Evolutionary conservation across 2,888 invertebrate species (phyloP).

Genomic region (Charanyca ferruginea): DNA sequence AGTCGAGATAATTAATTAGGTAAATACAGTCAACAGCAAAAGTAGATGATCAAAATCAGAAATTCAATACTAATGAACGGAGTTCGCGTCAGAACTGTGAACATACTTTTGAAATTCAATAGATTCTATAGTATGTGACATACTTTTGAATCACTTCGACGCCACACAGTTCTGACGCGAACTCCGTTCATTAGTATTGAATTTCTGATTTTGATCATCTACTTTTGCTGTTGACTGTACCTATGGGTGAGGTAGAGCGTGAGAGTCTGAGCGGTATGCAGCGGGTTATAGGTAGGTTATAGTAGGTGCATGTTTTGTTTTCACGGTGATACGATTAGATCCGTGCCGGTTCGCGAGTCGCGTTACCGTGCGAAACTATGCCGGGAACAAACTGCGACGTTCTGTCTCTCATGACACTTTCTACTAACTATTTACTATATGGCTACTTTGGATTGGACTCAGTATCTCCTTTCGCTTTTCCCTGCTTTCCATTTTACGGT

Average conservation of each 20-base stretch:
- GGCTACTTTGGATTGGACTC: constrained; percentile 44
- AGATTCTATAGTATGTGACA: too few relatives aligned
- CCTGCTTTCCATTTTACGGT: constrained; percentile 33
- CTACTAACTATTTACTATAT: constrained; percentile 37
- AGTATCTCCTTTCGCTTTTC: constrained; percentile 57
- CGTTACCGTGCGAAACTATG: constrained; percentile 87
- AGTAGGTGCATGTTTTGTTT: constrained; percentile 62
- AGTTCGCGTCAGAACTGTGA: too few relatives aligned
- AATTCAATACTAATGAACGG: too few relatives aligned
- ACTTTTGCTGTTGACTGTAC: too few relatives aligned
- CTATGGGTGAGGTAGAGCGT: constrained; percentile 72
- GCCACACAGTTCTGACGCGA: too few relatives aligned
- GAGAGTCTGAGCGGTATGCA: constrained; percentile 67
- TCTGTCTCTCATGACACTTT: constrained; percentile 58
- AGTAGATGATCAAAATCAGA: too few relatives aligned
- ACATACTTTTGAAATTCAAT: too few relatives aligned
- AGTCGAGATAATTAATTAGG: constrained; percentile 55
- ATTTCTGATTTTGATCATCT: too few relatives aligned
- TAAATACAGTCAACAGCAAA: too few relatives aligned
- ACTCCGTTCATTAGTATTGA: too few relatives aligned
- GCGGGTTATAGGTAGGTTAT: constrained; percentile 47
- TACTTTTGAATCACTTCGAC: too few relatives aligned
- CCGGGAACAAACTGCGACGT: constrained; percentile 65
- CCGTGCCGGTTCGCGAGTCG: constrained; percentile 74
- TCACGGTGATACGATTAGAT: constrained; percentile 61